Evolutionary conservation across 2,797 vertebrate species (phyloP).

Genomic region (Siniperca obscura): DNA sequence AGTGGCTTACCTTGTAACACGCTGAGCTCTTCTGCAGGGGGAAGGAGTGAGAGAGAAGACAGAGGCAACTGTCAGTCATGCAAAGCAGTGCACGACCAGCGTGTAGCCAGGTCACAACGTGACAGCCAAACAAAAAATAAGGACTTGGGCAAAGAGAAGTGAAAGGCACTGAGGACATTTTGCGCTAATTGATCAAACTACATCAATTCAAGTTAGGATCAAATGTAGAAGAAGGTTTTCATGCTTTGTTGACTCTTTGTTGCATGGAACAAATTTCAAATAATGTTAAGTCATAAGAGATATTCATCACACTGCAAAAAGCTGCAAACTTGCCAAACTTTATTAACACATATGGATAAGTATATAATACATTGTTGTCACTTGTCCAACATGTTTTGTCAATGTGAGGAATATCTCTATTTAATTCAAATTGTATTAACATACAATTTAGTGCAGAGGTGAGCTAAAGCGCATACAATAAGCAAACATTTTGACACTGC

Average conservation of each 20-base stretch:
- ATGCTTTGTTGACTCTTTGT: not conserved
- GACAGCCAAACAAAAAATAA: conserved; percentile 51
- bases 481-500: not conserved
- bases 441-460: conserved; percentile 17
- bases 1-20: conserved; percentile 86
- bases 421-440: not conserved
- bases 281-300: not conserved
- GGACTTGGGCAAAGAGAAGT: conserved; percentile 13
- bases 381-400: not conserved
- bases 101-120: conserved; percentile 53
- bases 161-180: not conserved
- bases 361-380: not conserved
- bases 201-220: not conserved
- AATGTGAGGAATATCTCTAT: conserved; percentile 1
- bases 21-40: conserved; percentile 84
- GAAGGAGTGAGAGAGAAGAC: conserved; percentile 81
- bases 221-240: not conserved
- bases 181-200: conserved; percentile 13
- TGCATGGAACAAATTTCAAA: conserved; percentile 2
- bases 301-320: conserved; percentile 17
- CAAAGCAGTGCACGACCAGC: conserved; percentile 81
- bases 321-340: not conserved
- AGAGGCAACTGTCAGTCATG: conserved; percentile 87
- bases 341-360: no score
- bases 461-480: conserved; percentile 21